These are phyloP conservation scores for Holocentrus rufus DNA, from an alignment of 2,797 vertebrate genomes.

Conservation along the genomic window DNA sequence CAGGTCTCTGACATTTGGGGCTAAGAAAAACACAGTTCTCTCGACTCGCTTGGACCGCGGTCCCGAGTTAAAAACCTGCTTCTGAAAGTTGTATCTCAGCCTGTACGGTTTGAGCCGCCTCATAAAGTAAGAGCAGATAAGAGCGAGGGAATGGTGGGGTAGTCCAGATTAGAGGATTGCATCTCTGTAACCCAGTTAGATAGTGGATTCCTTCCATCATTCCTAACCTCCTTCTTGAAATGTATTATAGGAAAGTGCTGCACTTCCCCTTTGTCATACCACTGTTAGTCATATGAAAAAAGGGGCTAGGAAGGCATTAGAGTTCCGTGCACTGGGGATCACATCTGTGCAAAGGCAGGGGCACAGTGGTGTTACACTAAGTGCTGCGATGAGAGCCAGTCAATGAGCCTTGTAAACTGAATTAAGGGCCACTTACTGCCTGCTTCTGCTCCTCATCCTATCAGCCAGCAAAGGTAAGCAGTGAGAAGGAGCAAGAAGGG, in stretches of 20 bases:
- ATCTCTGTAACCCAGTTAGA: constrained; percentile 40
- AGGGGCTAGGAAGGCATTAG: not conserved
- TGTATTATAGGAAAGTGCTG: not conserved
- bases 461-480: constrained; percentile 74
- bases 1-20: constrained; percentile 70
- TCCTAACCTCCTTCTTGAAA: constrained; percentile 17
- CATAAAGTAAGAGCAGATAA: not conserved
- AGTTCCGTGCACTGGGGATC: not conserved
- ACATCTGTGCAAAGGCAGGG: constrained; percentile 37
- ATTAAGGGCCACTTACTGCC: constrained; percentile 90
- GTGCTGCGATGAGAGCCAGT: constrained; percentile 36
- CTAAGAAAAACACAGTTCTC: constrained; percentile 51
- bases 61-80: constrained; percentile 13
- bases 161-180: constrained; percentile 14
- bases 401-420: constrained; percentile 62
- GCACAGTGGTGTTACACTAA: constrained; percentile 39
- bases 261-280: too few relatives aligned
- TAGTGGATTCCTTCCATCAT: constrained; percentile 31
- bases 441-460: constrained; percentile 99
- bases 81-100: constrained; percentile 15
- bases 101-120: constrained; percentile 7
- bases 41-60: constrained; percentile 27
- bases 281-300: not conserved
- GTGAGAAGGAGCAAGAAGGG: constrained; percentile 66
- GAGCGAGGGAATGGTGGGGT: not conserved